Evolutionary conservation across 2,113 vertebrate genomes (phyloP), one percentile per base, ranked within the genome.

Genomic region (Hippocampus abdominalis): DNA sequence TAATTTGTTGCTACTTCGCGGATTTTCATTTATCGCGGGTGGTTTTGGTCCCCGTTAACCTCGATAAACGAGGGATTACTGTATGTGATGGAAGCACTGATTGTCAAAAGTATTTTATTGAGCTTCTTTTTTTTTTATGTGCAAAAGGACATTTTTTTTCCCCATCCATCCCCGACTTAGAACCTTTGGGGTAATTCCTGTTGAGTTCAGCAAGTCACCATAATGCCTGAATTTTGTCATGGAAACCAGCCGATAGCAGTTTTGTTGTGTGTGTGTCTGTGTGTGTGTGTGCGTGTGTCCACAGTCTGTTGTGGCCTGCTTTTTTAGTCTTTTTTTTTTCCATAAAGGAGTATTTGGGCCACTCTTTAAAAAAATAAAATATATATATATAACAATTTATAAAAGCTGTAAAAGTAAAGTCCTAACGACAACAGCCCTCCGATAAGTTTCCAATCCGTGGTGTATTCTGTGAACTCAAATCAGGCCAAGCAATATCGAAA

Each of bases 51-150:
- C n/a, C n/a, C n/a, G n/a, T n/a, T n/a, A n/a, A n/a, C n/a, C n/a
- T n/a, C n/a, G n/a, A n/a, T n/a, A n/a, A n/a, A n/a, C n/a, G n/a
- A n/a, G n/a, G n/a, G n/a, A n/a, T n/a, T n/a, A n/a, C n/a, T n/a
- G n/a, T n/a, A 36, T 36, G 21, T 62, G 68, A 86, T 76, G 85
- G 81, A 87, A 89, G 91, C 90, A 92, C 91, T 92, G 91, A 92
- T 75, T 84, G 81, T 91, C 81, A 84, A 79, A 86, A 79, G 74
- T 88, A 87, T 90, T 91, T 91, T 89, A 89, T 90, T 83, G 80
- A 82, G 32, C 6, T 63, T 16, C 80, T 84, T 77, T 77, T 75
- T 68, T 79, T 72, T 82, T 68, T 80, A 68, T 90, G 82, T 85
- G 81, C 75, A 86, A 18, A 32, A 1, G 5, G 27, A 20, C 15